phyloP scores from a whole-genome alignment of 2,797 vertebrate genomes.

The Alauda arvensis region DNA sequence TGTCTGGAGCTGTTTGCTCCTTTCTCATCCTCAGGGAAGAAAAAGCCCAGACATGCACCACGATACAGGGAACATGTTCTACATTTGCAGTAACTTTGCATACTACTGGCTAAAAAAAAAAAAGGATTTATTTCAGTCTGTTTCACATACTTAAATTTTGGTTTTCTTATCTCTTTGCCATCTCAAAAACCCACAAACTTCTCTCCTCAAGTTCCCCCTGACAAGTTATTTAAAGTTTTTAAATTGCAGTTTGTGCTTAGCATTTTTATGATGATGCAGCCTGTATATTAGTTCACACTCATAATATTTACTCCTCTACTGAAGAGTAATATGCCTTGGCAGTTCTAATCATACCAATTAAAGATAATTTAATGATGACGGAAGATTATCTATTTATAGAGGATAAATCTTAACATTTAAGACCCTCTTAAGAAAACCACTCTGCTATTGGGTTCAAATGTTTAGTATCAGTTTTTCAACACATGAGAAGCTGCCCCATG shows the following conservation, averaged over 20 bases:
- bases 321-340: not conserved
- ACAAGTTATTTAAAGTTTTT: not conserved
- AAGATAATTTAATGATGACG: slow-evolving; percentile 3
- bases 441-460: not conserved
- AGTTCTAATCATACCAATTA: slow-evolving; percentile 11
- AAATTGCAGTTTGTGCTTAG: not conserved
- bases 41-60: not conserved
- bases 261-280: not conserved
- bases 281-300: not conserved
- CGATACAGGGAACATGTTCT: not conserved
- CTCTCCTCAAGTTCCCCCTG: not conserved
- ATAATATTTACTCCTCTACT: not conserved
- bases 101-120: not conserved
- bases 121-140: not conserved
- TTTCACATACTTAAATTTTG: not conserved
- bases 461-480: not conserved
- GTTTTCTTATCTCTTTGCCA: not conserved
- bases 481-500: not conserved
- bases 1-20: not conserved
- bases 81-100: not conserved
- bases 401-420: not conserved
- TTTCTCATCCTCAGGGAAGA: slow-evolving; percentile 11
- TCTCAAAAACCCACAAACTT: not conserved
- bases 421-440: not conserved
- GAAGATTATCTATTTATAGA: slow-evolving; percentile 17